Evolutionary conservation across 2,888 invertebrate species (phyloP).

Genomic region (Conchocele bisecta): DNA sequence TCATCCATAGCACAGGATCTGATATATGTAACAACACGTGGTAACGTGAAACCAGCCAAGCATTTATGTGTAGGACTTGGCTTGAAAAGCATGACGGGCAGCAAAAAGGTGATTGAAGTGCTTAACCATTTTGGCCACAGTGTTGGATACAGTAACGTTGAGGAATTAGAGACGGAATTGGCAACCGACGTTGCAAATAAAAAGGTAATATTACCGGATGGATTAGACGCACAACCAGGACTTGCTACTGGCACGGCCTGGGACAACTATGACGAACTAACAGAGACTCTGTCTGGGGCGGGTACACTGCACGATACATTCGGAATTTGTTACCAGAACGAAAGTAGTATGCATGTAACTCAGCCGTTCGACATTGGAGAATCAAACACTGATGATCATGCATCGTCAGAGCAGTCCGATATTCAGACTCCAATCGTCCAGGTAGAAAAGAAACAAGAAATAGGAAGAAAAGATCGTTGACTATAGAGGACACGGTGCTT

Average conservation of each 20-base stretch:
- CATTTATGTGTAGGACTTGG: constrained; percentile 36
- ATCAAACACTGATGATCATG: no score
- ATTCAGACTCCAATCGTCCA: no score
- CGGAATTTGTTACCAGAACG: constrained; percentile 30
- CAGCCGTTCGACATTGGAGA: no score
- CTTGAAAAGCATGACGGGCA: constrained; percentile 42
- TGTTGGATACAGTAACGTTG: constrained; percentile 31
- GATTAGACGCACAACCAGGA: constrained; percentile 13
- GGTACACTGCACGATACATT: constrained; percentile 48
- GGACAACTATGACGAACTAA: constrained; percentile 51
- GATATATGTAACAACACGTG: constrained; percentile 14
- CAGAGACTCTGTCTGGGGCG: constrained; percentile 42
- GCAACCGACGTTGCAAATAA: constrained; percentile 16
- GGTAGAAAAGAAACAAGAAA: no score
- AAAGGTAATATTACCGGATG: constrained; percentile 23
- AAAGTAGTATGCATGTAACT: no score
- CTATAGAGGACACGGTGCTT: no score
- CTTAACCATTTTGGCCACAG: constrained; percentile 42
- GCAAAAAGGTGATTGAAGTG: constrained; percentile 32
- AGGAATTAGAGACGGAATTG: constrained; percentile 44
- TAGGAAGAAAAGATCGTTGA: no score
- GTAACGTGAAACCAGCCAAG: constrained; percentile 36
- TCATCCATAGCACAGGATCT: constrained; percentile 13
- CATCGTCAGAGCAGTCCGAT: no score
- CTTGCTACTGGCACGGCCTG: constrained; percentile 37